Evolutionary conservation across 2,113 vertebrate genomes (phyloP), one percentile per base, ranked within the genome.

Genomic region (Muntiacus reevesi): DNA sequence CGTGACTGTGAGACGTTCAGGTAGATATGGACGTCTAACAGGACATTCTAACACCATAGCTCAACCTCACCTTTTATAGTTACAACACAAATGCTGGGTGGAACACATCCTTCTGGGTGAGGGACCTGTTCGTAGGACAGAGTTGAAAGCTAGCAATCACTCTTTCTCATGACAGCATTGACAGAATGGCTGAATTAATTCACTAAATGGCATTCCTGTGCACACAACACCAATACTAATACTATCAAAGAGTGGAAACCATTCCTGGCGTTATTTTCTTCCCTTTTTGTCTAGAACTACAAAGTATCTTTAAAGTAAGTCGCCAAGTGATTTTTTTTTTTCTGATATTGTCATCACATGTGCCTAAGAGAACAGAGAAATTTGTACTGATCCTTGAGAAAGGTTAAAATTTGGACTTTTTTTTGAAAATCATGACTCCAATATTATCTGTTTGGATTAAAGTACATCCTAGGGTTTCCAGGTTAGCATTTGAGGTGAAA

Each of bases 301-400:
- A 74, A 95, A 94, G 83, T 45, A 84, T 11, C 6, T 97, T 86
- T 79, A 94, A 94, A 93, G 88, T 43, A 89, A 97, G 7, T 33
- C 36, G 21, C 7, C 82, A 96, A 84, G 19, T 83, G 55, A 87
- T 81, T 62, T 40, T 79, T 55, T 54, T 86, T 55, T 54, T 86
- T 91, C 45, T 91, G 30, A 85, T 96, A 79, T 28, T 78, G 50
- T 90, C 62, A 90, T 91, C 89, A 67, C 28, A 5, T 59, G 28
- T 96, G 7, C 28, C 45, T 62, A 82, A 78, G 43, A 84, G 50
- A 96, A 93, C 17, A 89, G 54, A 97, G 87, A 96, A 62, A 60
- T 95, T 94, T 94, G 19, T 76, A 93, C 23, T 2, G 4, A 82
- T 55, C 36, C 8, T 4, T 64, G 50, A 93, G 6, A 85, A 92